Conservation (phyloP, 1,140 invertebrate genomes). For the Telenomus remus region DNA sequence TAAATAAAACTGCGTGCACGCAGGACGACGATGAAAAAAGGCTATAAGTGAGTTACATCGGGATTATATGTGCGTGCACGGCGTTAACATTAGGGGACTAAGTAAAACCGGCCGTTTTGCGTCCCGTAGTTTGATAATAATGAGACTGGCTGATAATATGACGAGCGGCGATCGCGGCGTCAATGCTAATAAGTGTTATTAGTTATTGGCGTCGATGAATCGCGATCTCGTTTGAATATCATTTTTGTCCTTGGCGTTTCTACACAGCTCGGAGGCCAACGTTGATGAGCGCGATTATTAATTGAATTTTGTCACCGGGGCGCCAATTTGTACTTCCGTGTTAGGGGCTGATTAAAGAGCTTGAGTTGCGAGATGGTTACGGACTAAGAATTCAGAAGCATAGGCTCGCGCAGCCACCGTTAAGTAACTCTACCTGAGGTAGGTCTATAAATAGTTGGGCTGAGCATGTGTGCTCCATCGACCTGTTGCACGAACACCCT, state of each 20-base stretch:
- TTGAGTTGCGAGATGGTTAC: not conserved
- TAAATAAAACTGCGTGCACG: slow-evolving; percentile 28
- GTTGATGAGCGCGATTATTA: slow-evolving; percentile 18
- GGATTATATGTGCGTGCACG: slow-evolving; percentile 59
- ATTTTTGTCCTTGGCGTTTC: too few relatives aligned
- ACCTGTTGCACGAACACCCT: slow-evolving; percentile 71
- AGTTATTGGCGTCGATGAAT: too few relatives aligned
- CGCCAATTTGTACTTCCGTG: slow-evolving; percentile 24
- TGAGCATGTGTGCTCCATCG: slow-evolving; percentile 61
- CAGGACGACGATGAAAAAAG: slow-evolving; percentile 7
- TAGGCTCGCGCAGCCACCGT: slow-evolving; percentile 29
- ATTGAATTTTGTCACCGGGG: slow-evolving; percentile 5
- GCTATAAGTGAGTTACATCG: slow-evolving; percentile 50
- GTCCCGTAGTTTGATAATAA: too few relatives aligned
- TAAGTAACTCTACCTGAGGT: slow-evolving; percentile 67
- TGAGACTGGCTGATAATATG: slow-evolving; percentile 57
- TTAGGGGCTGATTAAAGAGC: slow-evolving; percentile 17
- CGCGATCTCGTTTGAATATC: too few relatives aligned
- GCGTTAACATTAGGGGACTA: slow-evolving; percentile 27
- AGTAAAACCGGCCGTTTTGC: not conserved
- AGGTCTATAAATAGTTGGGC: slow-evolving; percentile 68
- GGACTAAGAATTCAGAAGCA: slow-evolving; percentile 27
- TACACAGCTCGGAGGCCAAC: too few relatives aligned
- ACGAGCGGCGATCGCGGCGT: slow-evolving; percentile 52
- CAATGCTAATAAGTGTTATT: slow-evolving; percentile 47